A percentile compares a stretch with the other conserved stretches of the same genome.
phyloP scores from a whole-genome alignment of 2,797 vertebrate species.

The Mus caroli region DNA sequence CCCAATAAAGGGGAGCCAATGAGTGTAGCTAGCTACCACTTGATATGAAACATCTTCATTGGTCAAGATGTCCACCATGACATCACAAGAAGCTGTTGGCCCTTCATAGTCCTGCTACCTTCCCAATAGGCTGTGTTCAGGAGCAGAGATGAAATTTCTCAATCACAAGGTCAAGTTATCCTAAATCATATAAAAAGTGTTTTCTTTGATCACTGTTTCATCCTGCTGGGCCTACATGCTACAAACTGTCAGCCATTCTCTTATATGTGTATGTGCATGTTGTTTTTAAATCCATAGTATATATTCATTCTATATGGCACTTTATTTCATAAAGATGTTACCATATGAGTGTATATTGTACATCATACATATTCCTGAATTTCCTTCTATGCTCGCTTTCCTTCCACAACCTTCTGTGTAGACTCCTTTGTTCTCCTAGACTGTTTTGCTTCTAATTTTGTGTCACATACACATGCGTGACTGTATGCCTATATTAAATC shows the following conservation, averaged over 20 bases:
- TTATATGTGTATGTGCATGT: neutral
- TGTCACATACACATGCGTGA: neutral
- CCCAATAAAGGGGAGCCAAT: neutral
- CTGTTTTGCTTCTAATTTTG: neutral
- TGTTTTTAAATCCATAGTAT: neutral
- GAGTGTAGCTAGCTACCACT: neutral
- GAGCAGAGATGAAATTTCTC: neutral
- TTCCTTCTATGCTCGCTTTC: neutral
- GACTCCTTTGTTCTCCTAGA: neutral
- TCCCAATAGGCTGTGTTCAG: neutral
- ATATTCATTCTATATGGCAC: neutral
- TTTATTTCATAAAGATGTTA: neutral
- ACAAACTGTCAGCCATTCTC: neutral
- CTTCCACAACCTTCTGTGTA: neutral
- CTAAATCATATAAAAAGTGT: conserved; percentile 11
- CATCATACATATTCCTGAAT: neutral
- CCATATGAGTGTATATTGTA: neutral
- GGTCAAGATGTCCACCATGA: neutral
- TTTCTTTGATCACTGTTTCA: neutral
- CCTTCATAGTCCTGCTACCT: neutral
- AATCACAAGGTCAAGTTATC: neutral
- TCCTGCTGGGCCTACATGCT: neutral
- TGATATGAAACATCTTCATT: neutral
- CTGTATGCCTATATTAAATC: neutral
- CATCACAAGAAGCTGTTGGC: neutral